These are phyloP conservation scores for Ypsolopha sequella DNA, from an alignment of 2,888 invertebrate genomes.

Conservation along the genomic window DNA sequence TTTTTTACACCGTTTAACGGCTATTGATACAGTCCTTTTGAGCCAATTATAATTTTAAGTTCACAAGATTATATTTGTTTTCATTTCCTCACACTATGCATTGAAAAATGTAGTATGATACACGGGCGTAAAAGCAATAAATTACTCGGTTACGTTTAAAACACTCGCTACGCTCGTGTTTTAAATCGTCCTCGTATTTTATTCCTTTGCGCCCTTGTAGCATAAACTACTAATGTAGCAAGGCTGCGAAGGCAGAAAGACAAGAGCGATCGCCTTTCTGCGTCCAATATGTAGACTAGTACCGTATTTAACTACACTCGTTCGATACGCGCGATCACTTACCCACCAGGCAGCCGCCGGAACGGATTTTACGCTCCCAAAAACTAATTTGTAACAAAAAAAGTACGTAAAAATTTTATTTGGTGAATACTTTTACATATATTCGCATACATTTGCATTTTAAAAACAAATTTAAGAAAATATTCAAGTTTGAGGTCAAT, in stretches of 20 bases:
- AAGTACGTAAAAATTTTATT: neutral
- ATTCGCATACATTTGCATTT: neutral
- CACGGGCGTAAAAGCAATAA: too few relatives aligned
- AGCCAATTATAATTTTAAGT: too few relatives aligned
- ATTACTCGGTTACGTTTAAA: too few relatives aligned
- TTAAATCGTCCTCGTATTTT: too few relatives aligned
- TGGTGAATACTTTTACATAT: neutral
- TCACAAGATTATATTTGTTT: too few relatives aligned
- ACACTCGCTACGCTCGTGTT: too few relatives aligned
- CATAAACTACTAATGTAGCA: too few relatives aligned
- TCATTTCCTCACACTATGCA: too few relatives aligned
- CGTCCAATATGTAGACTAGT: constrained; percentile 55
- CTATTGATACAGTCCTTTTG: too few relatives aligned
- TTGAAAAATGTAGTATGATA: too few relatives aligned
- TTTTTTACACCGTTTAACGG: too few relatives aligned
- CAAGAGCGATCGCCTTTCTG: constrained; percentile 30
- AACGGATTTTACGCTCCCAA: constrained; percentile 32
- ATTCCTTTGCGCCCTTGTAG: too few relatives aligned
- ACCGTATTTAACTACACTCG: constrained; percentile 61
- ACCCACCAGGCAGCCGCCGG: constrained; percentile 42
- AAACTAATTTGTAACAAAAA: neutral
- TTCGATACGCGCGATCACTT: constrained; percentile 56
- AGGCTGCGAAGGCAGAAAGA: neutral
- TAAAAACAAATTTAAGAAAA: neutral
- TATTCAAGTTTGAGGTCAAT: neutral